A percentile compares a stretch with the other conserved stretches of the same genome.
These are phyloP conservation scores for Conus ventricosus DNA, from an alignment of 1,140 invertebrate species.

Conservation along the genomic window DNA sequence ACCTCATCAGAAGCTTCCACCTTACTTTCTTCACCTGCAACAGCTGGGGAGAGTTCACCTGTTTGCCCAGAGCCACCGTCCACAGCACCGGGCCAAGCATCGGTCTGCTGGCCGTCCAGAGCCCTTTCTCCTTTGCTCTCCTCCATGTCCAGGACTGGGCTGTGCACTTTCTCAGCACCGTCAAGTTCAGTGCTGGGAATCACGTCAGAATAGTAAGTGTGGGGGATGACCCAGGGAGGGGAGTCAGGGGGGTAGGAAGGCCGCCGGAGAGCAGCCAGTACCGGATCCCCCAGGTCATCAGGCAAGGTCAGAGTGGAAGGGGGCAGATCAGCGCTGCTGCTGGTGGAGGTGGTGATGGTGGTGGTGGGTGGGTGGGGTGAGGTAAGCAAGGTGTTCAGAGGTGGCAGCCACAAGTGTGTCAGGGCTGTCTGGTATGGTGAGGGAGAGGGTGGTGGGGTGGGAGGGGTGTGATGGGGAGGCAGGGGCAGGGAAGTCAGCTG, in stretches of 20 bases:
- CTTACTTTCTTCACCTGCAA: no score
- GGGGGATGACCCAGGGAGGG: neutral
- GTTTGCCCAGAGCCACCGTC: no score
- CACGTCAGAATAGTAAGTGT: neutral
- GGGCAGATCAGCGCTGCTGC: neutral
- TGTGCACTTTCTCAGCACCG: neutral
- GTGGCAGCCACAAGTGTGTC: neutral
- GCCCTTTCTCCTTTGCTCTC: neutral
- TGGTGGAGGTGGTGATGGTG: neutral
- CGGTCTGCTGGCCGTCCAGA: neutral
- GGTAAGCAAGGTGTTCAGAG: neutral
- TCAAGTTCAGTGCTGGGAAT: neutral
- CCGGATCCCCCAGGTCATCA: constrained; percentile 19
- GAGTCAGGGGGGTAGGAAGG: neutral
- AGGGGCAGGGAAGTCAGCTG: neutral
- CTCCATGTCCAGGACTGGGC: no score
- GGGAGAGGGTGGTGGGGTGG: neutral
- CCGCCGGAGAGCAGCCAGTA: neutral
- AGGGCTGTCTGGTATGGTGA: neutral
- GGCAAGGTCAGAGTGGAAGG: neutral
- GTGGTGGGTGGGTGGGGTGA: neutral
- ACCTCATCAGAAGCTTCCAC: no score
- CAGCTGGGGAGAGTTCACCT: no score
- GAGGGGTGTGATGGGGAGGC: neutral
- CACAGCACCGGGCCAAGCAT: neutral